Conservation (phyloP, 2,797 vertebrate genomes). For the Myoxocephalus aenaeus region DNA sequence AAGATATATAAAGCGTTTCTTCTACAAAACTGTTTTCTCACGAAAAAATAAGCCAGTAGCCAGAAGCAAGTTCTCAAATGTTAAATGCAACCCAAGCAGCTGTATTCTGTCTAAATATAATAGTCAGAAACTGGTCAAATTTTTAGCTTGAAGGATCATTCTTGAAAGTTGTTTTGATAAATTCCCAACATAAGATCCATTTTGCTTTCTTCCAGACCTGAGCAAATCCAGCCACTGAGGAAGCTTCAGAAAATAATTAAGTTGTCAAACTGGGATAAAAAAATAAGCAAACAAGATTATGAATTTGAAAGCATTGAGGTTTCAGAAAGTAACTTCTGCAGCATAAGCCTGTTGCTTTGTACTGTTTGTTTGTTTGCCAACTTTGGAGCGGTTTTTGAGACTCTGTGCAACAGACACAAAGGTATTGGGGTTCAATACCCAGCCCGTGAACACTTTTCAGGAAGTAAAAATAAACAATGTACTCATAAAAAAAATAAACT, state of each 20-base stretch:
- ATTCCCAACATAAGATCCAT: too few species aligned
- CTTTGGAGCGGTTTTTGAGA: neutral
- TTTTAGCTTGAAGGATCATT: neutral
- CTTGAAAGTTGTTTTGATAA: neutral
- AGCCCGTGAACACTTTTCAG: neutral
- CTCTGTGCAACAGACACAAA: neutral
- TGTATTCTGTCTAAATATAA: neutral
- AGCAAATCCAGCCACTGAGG: neutral
- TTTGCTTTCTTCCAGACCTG: neutral
- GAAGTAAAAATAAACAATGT: neutral
- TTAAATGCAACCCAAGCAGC: neutral
- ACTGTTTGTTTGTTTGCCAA: too few species aligned
- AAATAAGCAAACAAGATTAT: neutral
- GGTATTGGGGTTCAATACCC: neutral
- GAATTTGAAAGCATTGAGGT: neutral
- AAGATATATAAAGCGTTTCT: neutral
- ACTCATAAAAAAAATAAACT: neutral
- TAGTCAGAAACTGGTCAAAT: neutral
- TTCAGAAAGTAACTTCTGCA: too few species aligned
- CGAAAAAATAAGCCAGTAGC: neutral
- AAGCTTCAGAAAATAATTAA: neutral
- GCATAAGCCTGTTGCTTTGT: too few species aligned
- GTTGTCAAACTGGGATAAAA: neutral
- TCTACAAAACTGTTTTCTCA: neutral
- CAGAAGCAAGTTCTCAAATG: neutral